Base-by-base conservation (phyloP, 1,140 invertebrate genomes). In the Conopomorpha cramerella region DNA sequence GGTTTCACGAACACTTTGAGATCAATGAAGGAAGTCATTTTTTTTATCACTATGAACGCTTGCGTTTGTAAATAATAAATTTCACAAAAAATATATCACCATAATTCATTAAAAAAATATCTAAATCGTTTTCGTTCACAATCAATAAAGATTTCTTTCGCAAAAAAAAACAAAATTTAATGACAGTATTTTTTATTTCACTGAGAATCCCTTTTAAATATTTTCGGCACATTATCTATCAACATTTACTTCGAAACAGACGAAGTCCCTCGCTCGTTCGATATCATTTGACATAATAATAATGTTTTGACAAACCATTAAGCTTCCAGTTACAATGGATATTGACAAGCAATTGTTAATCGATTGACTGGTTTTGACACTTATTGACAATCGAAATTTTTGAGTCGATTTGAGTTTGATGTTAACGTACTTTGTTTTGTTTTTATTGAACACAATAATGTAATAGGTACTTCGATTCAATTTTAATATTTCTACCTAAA, bases 251-350 rank as follows among this genome's bases (percentile, higher is more conserved):
- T n/a, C n/a, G n/a, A n/a, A n/a, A n/a, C n/a, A n/a, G n/a, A n/a
- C n/a, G n/a, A n/a, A n/a, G n/a, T n/a, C n/a, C n/a, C n/a, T n/a
- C n/a, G n/a, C n/a, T n/a, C n/a, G n/a, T n/a, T n/a, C n/a, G n/a
- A n/a, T n/a, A n/a, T n/a, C 19, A 23, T 23, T 23, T 23, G 10
- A 23, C 19, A 23, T 52, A 38, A 48, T 44, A 54, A 54, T 59
- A 67, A 65, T 73, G 59, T 70, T 73, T 65, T 67, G 68, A 70
- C 68, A 73, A 46, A 59, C 63, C 65, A 73, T 73, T 73, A 66
- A 43, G 46, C 51, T 45, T 43, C 33, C 30, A 40, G 23, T 46
- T 41, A 46, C 42, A 50, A 55, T 41, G 39, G 14, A 29, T 34
- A 51, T 55, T 57, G 55, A 61, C 57, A 63, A 39, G 48, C 49